phyloP scores from a whole-genome alignment of 2,888 invertebrate genomes.

The Morpho deidamia region DNA sequence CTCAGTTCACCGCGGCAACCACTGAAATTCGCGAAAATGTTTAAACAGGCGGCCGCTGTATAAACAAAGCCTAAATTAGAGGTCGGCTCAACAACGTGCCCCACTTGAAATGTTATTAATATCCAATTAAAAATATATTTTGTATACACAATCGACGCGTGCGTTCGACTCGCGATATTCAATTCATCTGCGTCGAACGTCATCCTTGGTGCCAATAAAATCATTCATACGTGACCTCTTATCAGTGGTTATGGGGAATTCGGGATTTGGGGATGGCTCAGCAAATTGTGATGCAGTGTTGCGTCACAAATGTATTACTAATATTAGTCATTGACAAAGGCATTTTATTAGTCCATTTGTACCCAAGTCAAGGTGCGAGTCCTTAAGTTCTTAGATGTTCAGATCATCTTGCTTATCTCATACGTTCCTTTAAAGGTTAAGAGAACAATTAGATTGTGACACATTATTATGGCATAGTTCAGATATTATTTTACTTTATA shows the following conservation, averaged over 20 bases:
- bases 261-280: constrained; percentile 15
- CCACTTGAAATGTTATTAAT: constrained; percentile 26
- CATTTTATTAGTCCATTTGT: constrained; percentile 8
- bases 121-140: constrained; percentile 24
- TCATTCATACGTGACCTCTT: constrained; percentile 49
- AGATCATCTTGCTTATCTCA: background rate
- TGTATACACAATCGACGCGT: constrained; percentile 38
- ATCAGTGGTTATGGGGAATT: constrained; percentile 36
- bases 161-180: constrained; percentile 40
- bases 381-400: background rate
- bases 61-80: constrained; percentile 50
- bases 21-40: constrained; percentile 28
- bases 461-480: too few relatives aligned
- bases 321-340: constrained; percentile 9
- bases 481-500: too few relatives aligned
- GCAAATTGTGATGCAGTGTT: constrained; percentile 16
- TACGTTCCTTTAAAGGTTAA: background rate
- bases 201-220: constrained; percentile 31
- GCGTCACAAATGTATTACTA: constrained; percentile 15
- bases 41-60: constrained; percentile 42
- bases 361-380: constrained; percentile 7
- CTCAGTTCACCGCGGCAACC: constrained; percentile 49
- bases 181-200: constrained; percentile 42
- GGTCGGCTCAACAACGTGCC: constrained; percentile 18
- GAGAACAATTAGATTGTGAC: background rate